Conservation (phyloP, 2,113 vertebrate genomes). For the Hemibagrus wyckioides region DNA sequence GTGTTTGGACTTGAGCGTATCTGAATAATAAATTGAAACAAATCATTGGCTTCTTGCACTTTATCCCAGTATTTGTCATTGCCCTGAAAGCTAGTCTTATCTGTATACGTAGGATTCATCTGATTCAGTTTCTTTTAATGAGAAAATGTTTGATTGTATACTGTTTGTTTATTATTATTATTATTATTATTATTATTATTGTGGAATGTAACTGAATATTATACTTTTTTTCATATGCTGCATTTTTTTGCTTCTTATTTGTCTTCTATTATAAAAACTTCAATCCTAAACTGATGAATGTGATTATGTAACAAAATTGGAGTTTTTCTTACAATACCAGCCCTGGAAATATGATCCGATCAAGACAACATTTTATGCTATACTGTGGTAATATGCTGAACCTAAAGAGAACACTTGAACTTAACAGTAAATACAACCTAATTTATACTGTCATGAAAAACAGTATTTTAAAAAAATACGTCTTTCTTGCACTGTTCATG, state of each 20-base stretch:
- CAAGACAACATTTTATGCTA: constrained; percentile 6
- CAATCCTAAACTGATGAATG: constrained; percentile 16
- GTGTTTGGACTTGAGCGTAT: constrained; percentile 35
- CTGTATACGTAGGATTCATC: constrained; percentile 32
- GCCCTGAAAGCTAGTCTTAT: constrained; percentile 52
- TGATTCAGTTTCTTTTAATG: constrained; percentile 27
- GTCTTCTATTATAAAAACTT: constrained; percentile 11
- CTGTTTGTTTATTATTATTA: constrained; percentile 33
- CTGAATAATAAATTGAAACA: constrained; percentile 45
- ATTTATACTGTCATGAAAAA: background rate
- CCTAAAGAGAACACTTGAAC: background rate
- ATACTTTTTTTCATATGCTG: constrained; percentile 28
- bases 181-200: no score
- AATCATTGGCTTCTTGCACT: constrained; percentile 75
- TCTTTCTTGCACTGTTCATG: background rate
- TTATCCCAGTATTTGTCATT: constrained; percentile 63
- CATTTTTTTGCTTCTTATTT: constrained; percentile 11
- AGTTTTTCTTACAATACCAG: background rate
- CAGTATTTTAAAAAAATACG: background rate
- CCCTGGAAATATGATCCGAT: background rate
- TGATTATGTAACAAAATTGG: constrained; percentile 1
- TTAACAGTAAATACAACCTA: background rate
- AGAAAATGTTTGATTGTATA: constrained; percentile 19
- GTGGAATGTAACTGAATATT: constrained; percentile 36
- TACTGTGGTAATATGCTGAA: background rate